These are phyloP conservation scores for Phortica variegata DNA, from an alignment of 1,140 invertebrate species.

Conservation along the genomic window DNA sequence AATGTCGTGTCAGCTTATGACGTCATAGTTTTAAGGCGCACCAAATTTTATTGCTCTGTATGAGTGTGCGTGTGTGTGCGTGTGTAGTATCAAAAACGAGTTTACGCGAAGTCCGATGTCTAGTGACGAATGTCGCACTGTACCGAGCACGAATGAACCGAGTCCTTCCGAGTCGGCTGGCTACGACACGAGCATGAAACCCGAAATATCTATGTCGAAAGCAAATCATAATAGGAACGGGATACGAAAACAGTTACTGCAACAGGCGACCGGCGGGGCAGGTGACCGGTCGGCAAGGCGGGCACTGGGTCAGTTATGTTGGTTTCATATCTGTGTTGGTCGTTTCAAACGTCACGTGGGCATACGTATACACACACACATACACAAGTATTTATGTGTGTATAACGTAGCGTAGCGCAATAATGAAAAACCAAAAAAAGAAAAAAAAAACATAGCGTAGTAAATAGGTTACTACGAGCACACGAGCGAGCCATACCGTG, in stretches of 20 bases:
- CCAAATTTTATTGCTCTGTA: too few species aligned
- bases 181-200: too few species aligned
- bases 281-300: background rate
- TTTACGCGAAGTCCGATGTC: background rate
- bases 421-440: too few species aligned
- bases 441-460: slow-evolving; percentile 10
- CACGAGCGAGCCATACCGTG: slow-evolving; percentile 21
- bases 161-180: too few species aligned
- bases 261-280: too few species aligned
- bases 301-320: too few species aligned
- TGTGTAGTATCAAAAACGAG: background rate
- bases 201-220: slow-evolving; percentile 15
- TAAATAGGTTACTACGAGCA: slow-evolving; percentile 50
- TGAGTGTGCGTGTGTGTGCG: too few species aligned
- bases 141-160: too few species aligned
- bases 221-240: too few species aligned
- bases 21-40: slow-evolving; percentile 25
- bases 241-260: too few species aligned
- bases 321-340: slow-evolving; percentile 5
- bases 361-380: background rate
- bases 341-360: background rate
- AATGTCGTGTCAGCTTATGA: slow-evolving; percentile 23
- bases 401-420: slow-evolving; percentile 4
- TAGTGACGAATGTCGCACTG: background rate
- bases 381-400: slow-evolving; percentile 6